phyloP scores from a whole-genome alignment of 2,797 vertebrate species.

The Adelosebastes latens region DNA sequence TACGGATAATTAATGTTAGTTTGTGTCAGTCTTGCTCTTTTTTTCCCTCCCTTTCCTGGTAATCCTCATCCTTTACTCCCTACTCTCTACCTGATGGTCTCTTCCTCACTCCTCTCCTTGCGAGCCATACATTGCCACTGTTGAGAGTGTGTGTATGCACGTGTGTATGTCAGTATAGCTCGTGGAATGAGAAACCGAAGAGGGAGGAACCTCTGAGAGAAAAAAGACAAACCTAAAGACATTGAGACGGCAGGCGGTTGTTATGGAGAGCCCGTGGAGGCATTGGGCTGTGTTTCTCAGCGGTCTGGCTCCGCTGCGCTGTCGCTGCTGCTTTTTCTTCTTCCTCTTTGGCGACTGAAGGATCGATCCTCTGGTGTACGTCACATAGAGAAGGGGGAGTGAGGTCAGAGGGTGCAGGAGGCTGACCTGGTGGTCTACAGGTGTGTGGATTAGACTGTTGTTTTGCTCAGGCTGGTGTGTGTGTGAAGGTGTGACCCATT shows the following conservation, averaged over 20 bases:
- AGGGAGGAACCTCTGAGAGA: conserved; percentile 19
- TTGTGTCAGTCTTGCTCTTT: background rate
- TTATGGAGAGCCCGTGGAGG: conserved; percentile 52
- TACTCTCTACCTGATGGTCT: conserved; percentile 62
- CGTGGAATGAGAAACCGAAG: conserved; percentile 42
- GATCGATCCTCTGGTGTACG: conserved; percentile 17
- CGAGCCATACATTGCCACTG: conserved; percentile 54
- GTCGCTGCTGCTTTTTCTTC: conserved; percentile 30
- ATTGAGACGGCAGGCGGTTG: conserved; percentile 11
- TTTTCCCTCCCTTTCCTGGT: conserved; percentile 16
- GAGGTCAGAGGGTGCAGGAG: conserved; percentile 45
- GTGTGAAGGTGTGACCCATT: conserved; percentile 17
- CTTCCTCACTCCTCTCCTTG: conserved; percentile 48
- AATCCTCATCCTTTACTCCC: conserved; percentile 47
- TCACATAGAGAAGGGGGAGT: conserved; percentile 12
- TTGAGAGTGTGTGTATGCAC: background rate
- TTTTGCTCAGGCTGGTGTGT: background rate
- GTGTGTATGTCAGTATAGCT: conserved; percentile 54
- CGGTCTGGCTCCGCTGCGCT: conserved; percentile 25
- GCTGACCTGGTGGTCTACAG: conserved; percentile 56
- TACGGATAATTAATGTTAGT: background rate
- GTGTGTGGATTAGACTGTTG: conserved; percentile 43
- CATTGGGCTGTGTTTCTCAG: conserved; percentile 31
- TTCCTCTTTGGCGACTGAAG: conserved; percentile 48
- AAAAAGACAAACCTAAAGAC: conserved; percentile 5